Evolutionary conservation across 2,888 invertebrate species (phyloP), one percentile per base, ranked within the genome.

Genomic region (Sinohyriopsis cumingii): DNA sequence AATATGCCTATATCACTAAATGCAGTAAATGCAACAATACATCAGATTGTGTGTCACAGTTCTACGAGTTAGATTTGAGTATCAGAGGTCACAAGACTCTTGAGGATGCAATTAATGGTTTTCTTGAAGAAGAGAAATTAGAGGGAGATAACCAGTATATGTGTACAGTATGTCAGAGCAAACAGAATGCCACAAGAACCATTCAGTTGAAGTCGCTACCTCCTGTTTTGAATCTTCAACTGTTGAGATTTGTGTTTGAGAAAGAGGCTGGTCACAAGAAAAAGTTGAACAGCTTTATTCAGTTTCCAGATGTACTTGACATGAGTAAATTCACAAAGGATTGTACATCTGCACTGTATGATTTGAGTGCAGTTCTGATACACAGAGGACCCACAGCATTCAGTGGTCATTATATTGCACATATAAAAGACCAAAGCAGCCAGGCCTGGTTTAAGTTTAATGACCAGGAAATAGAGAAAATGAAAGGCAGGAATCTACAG

Each of bases 391-490:
- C 91, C 22, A 92, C 92, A 71, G 93, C 93, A 9, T 92, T 93
- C 83, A 93, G 93, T 65, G 94, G 94, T 1, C 94, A 94, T 86
- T 94, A 94, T 84, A 91, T 93, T 90, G 92, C 93, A 65, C 91
- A 92, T 78, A 92, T 93, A 64, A 89, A 89, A 76, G 91, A 92
- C 72, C 88, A 89, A 22, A 85, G 90, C 19, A 90, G 90, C 24
- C 91, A 91, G 24, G 90, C 91, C 63, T 94, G 94, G 93, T 93
- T 92, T 85, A 92, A 92, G 81, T 94, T 93, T 84, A 93, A 93
- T 82, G 94, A 94, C 81, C 92, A 91, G 81, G 87, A 86, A 33
- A 90, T 91, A 7, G 89, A 91, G 67, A 87, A 89, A 80, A 87
- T 91, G 82, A 87, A 86, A 69, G 89, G 89, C 15, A 87, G 85